Evolutionary conservation across 2,113 vertebrate species (phyloP), one percentile per base, ranked within the genome.

Genomic region (Sinocyclocheilus rhinocerous): DNA sequence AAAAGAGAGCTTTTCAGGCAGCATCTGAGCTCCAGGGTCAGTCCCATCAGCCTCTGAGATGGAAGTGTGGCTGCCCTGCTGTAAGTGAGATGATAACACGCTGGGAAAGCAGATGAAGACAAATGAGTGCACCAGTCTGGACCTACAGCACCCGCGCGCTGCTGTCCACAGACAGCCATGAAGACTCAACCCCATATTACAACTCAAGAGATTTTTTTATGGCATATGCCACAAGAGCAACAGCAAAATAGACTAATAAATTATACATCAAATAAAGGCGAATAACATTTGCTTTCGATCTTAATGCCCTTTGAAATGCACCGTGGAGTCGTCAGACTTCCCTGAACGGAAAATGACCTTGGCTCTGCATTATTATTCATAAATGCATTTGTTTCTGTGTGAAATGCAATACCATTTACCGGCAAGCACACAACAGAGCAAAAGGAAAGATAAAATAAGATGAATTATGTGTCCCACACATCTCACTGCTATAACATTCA

Each of bases 351-450:
- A 83, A 85, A 59, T 50, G 67, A 69, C 67, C 45, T 48, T 70
- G 67, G 77, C 85, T 50, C 33, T 61, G 9, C 63, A 70, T 72
- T 86, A 63, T 59, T 86, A 81, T 69, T 69, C n/a, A 85, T 48
- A 69, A 78, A 78, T 45, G 24, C 26, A 73, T 81, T 86, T 86
- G 55, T 86, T 86, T 81, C 85, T 81, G 36, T 86, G 77, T 81
- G 52, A 86, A 81, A 61, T 48, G 33, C n/a, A 86, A 75, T 81
- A 81, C 26, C 12, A 59, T 81, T 86, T 81, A 81, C 76, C 18
- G 36, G 65, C 50, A 63, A 33, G 48, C 50, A 42, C 42, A 77
- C 65, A 78, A 63, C 24, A 42, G 20, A 18, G 26, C 33, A 39
- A 48, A 26, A 42, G 50, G 42, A 1, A 73, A 65, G 82, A 81